A percentile compares a stretch with the other conserved stretches of the same genome.
phyloP scores from a whole-genome alignment of 2,113 vertebrate genomes.

The Budorcas taxicolor region DNA sequence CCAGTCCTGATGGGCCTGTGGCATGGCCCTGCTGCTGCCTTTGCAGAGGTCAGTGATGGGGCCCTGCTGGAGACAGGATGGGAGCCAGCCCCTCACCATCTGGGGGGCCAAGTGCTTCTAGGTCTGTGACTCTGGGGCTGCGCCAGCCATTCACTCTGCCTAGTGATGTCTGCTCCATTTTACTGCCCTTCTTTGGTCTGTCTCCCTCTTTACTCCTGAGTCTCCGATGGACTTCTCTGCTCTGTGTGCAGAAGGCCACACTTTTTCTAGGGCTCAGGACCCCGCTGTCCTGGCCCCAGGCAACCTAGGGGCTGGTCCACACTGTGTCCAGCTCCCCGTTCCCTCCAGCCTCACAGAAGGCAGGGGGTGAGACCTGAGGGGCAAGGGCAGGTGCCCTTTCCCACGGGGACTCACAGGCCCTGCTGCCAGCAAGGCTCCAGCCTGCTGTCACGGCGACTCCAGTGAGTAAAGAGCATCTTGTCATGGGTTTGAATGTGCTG shows the following conservation, averaged over 20 bases:
- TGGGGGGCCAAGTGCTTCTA: rapidly evolving
- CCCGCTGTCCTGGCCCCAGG: background rate
- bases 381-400: background rate
- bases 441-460: rapidly evolving
- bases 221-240: background rate
- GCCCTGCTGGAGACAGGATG: too few species aligned
- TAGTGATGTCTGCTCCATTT: too few species aligned
- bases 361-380: background rate
- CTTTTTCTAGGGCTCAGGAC: background rate
- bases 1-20: rapidly evolving
- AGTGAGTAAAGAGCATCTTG: background rate
- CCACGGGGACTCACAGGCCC: rapidly evolving
- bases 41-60: background rate
- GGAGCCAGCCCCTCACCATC: background rate
- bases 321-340: background rate
- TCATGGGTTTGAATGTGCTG: background rate
- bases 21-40: background rate
- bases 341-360: background rate
- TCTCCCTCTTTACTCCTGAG: background rate
- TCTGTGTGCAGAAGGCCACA: background rate
- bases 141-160: rapidly evolving
- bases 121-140: background rate
- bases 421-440: background rate
- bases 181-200: background rate
- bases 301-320: background rate